A percentile compares a stretch with the other conserved stretches of the same genome.
These are phyloP conservation scores for Delichon dasypus DNA, from an alignment of 2,797 vertebrate genomes.

Conservation along the genomic window DNA sequence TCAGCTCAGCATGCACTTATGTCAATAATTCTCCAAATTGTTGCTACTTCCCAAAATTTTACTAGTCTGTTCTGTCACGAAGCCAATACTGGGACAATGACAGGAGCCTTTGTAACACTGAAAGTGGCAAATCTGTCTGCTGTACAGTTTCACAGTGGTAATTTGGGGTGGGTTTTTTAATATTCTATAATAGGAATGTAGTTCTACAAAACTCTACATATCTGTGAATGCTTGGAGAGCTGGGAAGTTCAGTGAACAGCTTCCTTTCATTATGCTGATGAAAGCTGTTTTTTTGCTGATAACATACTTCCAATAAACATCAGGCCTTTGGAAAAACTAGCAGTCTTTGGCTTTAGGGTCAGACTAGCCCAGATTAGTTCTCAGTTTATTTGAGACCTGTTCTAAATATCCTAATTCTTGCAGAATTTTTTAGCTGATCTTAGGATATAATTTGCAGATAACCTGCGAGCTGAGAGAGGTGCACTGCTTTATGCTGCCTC, in stretches of 20 bases:
- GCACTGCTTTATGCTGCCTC: neutral
- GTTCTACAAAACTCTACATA: neutral
- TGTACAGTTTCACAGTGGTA: neutral
- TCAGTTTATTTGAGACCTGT: neutral
- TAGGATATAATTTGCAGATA: neutral
- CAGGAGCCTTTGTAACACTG: neutral
- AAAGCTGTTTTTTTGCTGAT: neutral
- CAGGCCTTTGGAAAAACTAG: neutral
- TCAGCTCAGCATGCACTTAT: neutral
- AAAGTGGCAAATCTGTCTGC: neutral
- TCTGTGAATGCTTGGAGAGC: rapidly evolving
- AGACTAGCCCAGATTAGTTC: neutral
- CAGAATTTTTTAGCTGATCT: neutral
- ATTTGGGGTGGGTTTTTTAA: rapidly evolving
- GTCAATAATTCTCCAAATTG: neutral
- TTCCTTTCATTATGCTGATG: neutral
- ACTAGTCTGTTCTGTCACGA: neutral
- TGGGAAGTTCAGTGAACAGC: neutral
- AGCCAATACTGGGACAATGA: neutral
- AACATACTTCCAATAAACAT: neutral
- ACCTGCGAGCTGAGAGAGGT: neutral
- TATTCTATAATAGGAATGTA: neutral
- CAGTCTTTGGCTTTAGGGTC: neutral
- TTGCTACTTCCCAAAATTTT: neutral
- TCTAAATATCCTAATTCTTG: neutral